These are phyloP conservation scores for Indri indri DNA, from an alignment of 2,113 vertebrate genomes.

Conservation along the genomic window DNA sequence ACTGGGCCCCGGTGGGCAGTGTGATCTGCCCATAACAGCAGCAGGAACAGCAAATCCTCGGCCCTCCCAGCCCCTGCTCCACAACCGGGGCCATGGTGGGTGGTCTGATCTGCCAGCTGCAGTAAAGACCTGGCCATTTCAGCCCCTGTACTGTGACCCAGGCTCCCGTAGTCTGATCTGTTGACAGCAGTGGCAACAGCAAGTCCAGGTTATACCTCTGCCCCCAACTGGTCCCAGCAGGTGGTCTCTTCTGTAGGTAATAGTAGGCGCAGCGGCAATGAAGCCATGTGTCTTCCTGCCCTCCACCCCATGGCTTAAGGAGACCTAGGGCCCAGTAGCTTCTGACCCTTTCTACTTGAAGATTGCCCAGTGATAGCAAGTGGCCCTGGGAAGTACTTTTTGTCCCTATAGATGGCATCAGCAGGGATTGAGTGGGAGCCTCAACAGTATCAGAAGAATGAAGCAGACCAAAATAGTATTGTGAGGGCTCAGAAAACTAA, in stretches of 20 bases:
- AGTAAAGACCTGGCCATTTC: neutral
- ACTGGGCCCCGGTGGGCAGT: neutral
- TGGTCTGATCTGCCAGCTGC: neutral
- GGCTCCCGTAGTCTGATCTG: neutral
- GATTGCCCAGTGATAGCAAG: neutral
- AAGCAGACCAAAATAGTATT: conserved; percentile 18
- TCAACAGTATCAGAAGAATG: neutral
- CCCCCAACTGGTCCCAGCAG: neutral
- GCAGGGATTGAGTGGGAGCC: neutral
- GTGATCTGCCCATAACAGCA: neutral
- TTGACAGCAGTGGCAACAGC: neutral
- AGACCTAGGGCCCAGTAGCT: neutral
- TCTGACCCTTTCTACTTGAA: neutral
- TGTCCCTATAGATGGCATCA: neutral
- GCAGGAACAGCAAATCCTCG: neutral
- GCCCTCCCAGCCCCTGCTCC: neutral
- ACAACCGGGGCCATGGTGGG: neutral
- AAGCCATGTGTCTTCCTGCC: neutral
- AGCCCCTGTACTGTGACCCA: neutral
- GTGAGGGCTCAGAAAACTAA: conserved; percentile 27
- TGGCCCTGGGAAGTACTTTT: neutral
- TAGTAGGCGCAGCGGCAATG: neutral
- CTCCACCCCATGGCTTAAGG: neutral
- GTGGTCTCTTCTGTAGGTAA: neutral
- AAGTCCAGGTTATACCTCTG: neutral